Conservation (phyloP, 2,888 invertebrate species). For the Achlya flavicornis region DNA sequence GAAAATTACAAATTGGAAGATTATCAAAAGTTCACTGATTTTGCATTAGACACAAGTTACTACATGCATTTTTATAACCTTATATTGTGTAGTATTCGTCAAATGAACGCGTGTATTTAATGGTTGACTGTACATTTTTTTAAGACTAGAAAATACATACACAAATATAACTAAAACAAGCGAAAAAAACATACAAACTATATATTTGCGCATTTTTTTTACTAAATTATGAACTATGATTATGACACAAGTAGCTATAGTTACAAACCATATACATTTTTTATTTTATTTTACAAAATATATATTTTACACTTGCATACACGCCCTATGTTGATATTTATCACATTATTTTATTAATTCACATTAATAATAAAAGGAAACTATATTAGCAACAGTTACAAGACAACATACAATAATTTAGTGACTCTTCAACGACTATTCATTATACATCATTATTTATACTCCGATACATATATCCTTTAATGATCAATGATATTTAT, state of each 20-base stretch:
- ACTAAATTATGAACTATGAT: constrained; percentile 31
- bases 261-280: constrained; percentile 64
- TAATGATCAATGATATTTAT: constrained; percentile 25
- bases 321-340: constrained; percentile 64
- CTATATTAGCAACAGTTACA: constrained; percentile 59
- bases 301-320: constrained; percentile 56
- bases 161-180: constrained; percentile 31
- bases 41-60: neutral
- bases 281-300: constrained; percentile 38
- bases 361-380: constrained; percentile 43
- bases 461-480: constrained; percentile 19
- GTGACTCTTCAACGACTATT: constrained; percentile 71
- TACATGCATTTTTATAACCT: neutral
- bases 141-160: constrained; percentile 59
- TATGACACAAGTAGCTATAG: constrained; percentile 63
- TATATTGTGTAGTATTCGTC: constrained; percentile 29
- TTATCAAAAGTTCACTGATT: neutral
- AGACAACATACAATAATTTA: constrained; percentile 73
- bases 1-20: neutral
- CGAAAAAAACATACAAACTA: constrained; percentile 21
- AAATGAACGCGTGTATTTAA: constrained; percentile 24
- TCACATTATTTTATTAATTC: constrained; percentile 70
- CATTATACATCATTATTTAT: constrained; percentile 17
- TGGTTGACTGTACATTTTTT: constrained; percentile 38
- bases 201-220: constrained; percentile 13